Evolutionary conservation across 2,888 invertebrate genomes (phyloP).

Genomic region (Caradrina kadenii): DNA sequence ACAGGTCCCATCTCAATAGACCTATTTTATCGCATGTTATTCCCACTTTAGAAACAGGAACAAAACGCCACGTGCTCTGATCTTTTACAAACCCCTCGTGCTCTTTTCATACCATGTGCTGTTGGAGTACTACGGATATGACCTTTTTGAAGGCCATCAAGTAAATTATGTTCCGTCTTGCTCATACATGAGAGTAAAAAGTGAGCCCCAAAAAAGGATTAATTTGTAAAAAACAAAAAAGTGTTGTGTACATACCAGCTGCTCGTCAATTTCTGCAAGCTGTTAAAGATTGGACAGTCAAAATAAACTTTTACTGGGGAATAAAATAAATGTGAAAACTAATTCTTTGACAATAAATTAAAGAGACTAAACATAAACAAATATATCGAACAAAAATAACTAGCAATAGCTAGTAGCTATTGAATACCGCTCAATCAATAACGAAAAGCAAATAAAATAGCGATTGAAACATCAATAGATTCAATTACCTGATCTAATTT

Average conservation of each 20-base stretch:
- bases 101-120: conserved; percentile 14
- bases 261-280: conserved; percentile 36
- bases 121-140: conserved; percentile 35
- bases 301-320: conserved; percentile 8
- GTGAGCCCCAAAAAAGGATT: conserved; percentile 8
- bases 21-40: conserved; percentile 1
- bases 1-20: conserved; percentile 1
- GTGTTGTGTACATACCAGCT: conserved; percentile 24
- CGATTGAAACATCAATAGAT: conserved; percentile 45
- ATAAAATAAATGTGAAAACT: not conserved
- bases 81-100: conserved; percentile 17
- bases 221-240: conserved; percentile 16
- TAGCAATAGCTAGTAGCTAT: no score
- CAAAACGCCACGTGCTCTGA: conserved; percentile 38
- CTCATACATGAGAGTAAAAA: conserved; percentile 26
- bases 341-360: not conserved
- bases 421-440: conserved; percentile 31
- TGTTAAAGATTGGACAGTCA: conserved; percentile 2
- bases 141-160: conserved; percentile 50
- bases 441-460: conserved; percentile 29
- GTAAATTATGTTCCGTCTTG: conserved; percentile 30
- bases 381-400: not conserved
- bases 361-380: not conserved
- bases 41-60: not conserved
- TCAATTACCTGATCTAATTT: conserved; percentile 43